These are phyloP conservation scores for Hydrocynus forskahlii DNA, from an alignment of 2,797 vertebrate species.

Conservation along the genomic window DNA sequence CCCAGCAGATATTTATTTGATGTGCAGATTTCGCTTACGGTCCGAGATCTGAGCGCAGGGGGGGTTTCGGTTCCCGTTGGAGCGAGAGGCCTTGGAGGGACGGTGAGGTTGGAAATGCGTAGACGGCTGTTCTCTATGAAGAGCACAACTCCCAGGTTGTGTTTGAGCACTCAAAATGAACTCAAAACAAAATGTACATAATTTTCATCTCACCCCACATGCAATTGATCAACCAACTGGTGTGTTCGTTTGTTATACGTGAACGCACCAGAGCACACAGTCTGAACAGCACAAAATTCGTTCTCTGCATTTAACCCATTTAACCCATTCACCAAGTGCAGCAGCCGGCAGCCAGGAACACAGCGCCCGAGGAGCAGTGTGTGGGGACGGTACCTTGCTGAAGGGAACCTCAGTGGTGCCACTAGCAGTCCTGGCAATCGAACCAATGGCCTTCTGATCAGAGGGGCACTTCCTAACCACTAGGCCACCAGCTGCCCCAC, in stretches of 20 bases:
- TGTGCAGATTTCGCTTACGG: slow-evolving; percentile 74
- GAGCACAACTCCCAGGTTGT: slow-evolving; percentile 6
- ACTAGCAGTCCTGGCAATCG: too few relatives aligned
- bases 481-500: neutral
- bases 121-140: slow-evolving; percentile 6
- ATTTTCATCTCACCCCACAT: neutral
- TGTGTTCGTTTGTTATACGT: neutral
- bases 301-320: too few relatives aligned
- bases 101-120: slow-evolving; percentile 69
- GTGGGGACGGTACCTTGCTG: too few relatives aligned
- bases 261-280: too few relatives aligned
- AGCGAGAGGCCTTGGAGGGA: slow-evolving; percentile 65
- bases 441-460: too few relatives aligned
- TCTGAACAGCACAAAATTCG: too few relatives aligned
- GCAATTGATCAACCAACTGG: neutral
- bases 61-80: slow-evolving; percentile 67
- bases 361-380: too few relatives aligned
- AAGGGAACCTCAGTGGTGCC: too few relatives aligned
- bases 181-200: neutral
- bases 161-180: neutral
- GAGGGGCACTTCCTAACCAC: neutral
- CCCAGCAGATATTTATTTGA: slow-evolving; percentile 75
- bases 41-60: slow-evolving; percentile 68
- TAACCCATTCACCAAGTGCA: too few relatives aligned
- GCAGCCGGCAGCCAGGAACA: too few relatives aligned